A percentile compares a stretch with the other conserved stretches of the same genome.
Conservation (phyloP, 2,797 vertebrate genomes). For the Perdix hodgsoniae region DNA sequence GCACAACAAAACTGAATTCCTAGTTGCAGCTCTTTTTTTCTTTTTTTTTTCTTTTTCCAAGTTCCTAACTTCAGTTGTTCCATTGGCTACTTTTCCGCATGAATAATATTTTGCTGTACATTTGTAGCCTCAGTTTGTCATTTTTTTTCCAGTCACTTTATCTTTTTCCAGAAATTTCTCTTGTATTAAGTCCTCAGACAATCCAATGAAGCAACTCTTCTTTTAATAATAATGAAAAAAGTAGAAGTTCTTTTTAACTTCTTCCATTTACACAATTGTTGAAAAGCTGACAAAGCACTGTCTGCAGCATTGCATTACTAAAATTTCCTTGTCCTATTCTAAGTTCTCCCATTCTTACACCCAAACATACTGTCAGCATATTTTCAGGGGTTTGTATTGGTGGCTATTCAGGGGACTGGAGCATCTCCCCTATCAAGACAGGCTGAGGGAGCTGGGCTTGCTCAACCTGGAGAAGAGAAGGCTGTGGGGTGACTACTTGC, state of each 20-base stretch:
- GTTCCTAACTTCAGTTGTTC: background rate
- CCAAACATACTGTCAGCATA: background rate
- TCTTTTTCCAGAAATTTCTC: background rate
- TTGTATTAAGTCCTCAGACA: background rate
- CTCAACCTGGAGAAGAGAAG: no score
- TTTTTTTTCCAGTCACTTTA: background rate
- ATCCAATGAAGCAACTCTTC: background rate
- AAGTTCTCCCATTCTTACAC: background rate
- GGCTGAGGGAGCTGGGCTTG: no score
- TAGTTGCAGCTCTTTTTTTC: background rate
- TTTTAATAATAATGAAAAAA: background rate
- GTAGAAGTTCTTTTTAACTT: background rate
- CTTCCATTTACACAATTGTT: background rate
- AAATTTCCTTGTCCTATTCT: background rate
- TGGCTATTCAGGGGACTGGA: no score
- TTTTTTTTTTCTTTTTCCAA: background rate
- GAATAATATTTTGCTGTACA: background rate
- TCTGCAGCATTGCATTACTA: background rate
- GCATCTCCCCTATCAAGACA: no score
- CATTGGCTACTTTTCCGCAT: background rate
- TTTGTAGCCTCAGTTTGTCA: background rate
- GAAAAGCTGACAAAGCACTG: background rate
- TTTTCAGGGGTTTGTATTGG: background rate
- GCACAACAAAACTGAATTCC: background rate
- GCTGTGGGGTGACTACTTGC: no score